Conservation (phyloP, 2,113 vertebrate species). For the Lucifuga dentata region DNA sequence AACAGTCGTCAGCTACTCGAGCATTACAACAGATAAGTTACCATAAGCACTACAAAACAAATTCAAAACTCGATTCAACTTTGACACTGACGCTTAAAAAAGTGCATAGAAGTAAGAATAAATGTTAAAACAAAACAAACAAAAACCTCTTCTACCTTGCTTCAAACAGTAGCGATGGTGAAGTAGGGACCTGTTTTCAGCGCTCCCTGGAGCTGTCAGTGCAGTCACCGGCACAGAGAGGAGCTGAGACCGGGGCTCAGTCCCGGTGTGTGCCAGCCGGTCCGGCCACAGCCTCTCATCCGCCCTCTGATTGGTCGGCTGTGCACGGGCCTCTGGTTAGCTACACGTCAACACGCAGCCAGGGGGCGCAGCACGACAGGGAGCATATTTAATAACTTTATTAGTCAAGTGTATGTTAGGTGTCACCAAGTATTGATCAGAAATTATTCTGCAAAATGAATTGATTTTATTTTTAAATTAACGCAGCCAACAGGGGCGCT, state of each 20-base stretch:
- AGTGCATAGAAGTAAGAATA: not conserved
- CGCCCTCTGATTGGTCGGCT: conserved; percentile 71
- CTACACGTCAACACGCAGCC: conserved; percentile 49
- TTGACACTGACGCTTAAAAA: not conserved
- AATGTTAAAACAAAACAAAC: not conserved
- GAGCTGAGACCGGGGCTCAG: conserved; percentile 46
- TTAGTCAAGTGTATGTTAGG: too few relatives aligned
- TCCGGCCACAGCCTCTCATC: conserved; percentile 65
- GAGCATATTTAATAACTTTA: too few relatives aligned
- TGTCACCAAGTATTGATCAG: too few relatives aligned
- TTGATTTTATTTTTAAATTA: too few relatives aligned
- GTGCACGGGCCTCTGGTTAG: conserved; percentile 26
- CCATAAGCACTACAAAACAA: not conserved
- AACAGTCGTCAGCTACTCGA: not conserved
- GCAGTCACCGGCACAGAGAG: conserved; percentile 45
- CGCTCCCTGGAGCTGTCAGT: conserved; percentile 17
- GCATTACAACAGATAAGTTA: conserved; percentile 27
- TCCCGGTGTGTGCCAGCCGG: conserved; percentile 45
- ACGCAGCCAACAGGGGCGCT: conserved; percentile 40
- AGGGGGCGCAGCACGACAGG: not conserved
- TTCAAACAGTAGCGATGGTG: conserved; percentile 8
- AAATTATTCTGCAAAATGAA: too few relatives aligned
- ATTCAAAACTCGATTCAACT: conserved; percentile 22
- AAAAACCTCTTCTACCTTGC: conserved; percentile 70
- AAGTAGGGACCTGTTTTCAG: conserved; percentile 22